Base-by-base conservation (phyloP, 35 echinoderm and acorn worm genomes). In the Apostichopus japonicus region DNA sequence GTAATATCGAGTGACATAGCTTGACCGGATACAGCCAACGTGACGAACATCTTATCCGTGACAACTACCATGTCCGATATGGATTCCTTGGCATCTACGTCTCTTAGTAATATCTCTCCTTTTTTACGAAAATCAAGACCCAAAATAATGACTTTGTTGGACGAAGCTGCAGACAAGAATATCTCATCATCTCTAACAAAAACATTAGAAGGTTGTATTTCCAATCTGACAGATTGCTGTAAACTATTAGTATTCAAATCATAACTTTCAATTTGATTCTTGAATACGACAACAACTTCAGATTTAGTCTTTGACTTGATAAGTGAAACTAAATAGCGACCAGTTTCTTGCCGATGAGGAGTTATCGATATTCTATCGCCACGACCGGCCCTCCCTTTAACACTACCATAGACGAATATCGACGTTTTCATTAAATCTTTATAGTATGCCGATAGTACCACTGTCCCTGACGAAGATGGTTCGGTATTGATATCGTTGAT, bases 401-500 rank as follows among this genome's bases (percentile, higher is more conserved):
- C 17, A 75, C 17, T 75, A 4, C n/a, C 15, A 23, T 75, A 75
- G 11, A 75, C 17, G n/a, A 19, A 75, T 75, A 75, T 75, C 15
- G 71, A 19, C 17, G 71, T 75, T n/a, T n/a, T 75, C 17, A 75
- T 19, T n/a, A 75, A 19, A 1, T 75, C 71, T 1, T 24, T 23
- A 23, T 75, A 21, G 71, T 75, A 75, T 75, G 71, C 7, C 13
- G 71, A 75, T n/a, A 75, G 0, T 24, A 75, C 7, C 8, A 75
- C 14, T 75, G 71, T 75, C 6, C 71, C 71, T 3, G 71, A 75
- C 7, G 71, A 7, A 75, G 71, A 75, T 7, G 71, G 22, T 15
- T 75, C 71, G 6, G 71, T 75, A 23, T 75, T 75, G 21, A 75
- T 75, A n/a, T 75, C 71, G 16, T 75, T 75, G 71, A 75, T 75